phyloP scores from a whole-genome alignment of 1,140 invertebrate genomes.

The Hycleus cichorii region DNA sequence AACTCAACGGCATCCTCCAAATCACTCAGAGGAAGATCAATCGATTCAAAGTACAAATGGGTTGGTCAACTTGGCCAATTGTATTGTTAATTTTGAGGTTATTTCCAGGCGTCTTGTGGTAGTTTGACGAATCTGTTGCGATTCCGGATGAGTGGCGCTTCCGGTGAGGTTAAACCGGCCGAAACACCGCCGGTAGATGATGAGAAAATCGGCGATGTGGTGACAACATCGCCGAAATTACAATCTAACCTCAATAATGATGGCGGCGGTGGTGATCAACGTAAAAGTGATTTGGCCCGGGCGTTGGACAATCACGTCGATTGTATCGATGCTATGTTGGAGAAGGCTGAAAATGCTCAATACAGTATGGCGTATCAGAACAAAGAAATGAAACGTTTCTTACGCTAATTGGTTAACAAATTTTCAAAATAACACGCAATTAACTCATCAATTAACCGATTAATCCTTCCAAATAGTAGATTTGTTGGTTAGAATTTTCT shows the following conservation, averaged over 20 bases:
- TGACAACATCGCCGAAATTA: neutral
- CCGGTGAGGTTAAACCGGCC: constrained; percentile 11
- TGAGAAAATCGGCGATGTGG: constrained; percentile 38
- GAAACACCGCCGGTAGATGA: constrained; percentile 14
- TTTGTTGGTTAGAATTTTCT: too few relatives aligned
- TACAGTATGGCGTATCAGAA: constrained; percentile 58
- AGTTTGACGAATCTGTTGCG: constrained; percentile 56
- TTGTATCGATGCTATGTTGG: constrained; percentile 54
- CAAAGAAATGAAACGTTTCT: constrained; percentile 55
- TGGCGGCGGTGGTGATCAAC: constrained; percentile 12
- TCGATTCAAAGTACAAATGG: constrained; percentile 64
- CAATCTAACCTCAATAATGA: constrained; percentile 9
- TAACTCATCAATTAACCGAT: too few relatives aligned
- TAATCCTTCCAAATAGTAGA: too few relatives aligned
- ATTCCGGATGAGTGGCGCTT: constrained; percentile 42
- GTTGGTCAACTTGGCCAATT: neutral
- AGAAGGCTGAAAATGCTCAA: constrained; percentile 59
- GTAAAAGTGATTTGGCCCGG: constrained; percentile 39
- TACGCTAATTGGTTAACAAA: neutral
- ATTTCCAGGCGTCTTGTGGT: constrained; percentile 54
- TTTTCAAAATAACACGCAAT: too few relatives aligned
- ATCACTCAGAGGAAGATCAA: constrained; percentile 82
- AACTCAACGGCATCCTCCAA: constrained; percentile 71
- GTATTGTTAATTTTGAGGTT: neutral
- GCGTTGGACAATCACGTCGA: constrained; percentile 50